Conservation (phyloP, 2,888 invertebrate genomes). For the Cephus spinipes region DNA sequence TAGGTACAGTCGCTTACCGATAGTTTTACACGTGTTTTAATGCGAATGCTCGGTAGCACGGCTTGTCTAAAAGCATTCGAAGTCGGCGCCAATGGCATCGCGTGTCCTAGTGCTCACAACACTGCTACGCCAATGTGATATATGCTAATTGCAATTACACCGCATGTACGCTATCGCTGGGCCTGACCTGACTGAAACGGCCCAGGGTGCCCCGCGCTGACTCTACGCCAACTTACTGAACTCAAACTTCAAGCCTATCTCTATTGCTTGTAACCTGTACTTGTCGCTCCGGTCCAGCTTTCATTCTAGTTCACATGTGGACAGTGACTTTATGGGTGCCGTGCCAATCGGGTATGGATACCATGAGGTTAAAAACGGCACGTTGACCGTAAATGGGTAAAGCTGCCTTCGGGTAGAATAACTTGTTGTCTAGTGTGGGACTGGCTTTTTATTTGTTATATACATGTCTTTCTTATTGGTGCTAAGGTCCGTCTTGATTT, state of each 20-base stretch:
- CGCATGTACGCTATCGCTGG: constrained; percentile 40
- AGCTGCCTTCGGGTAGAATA: background rate
- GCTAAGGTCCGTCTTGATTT: background rate
- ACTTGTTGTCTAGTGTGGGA: background rate
- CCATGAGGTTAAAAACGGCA: background rate
- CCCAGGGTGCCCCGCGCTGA: constrained; percentile 40
- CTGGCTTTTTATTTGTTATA: background rate
- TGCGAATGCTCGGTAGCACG: background rate
- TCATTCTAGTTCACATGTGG: background rate
- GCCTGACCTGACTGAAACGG: constrained; percentile 35
- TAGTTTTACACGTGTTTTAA: background rate
- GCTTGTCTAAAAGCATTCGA: background rate
- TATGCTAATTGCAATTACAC: constrained; percentile 64
- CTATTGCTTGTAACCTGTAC: background rate
- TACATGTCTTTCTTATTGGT: background rate
- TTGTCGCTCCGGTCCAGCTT: background rate
- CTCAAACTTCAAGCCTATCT: background rate
- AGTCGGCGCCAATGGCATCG: constrained; percentile 42
- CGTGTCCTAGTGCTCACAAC: constrained; percentile 39
- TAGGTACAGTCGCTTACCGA: background rate
- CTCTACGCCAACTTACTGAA: constrained; percentile 32
- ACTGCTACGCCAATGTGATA: constrained; percentile 52
- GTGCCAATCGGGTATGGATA: background rate
- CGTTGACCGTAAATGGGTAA: background rate
- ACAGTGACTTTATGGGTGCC: background rate